phyloP scores from a whole-genome alignment of 2,888 invertebrate genomes.

The Mellilla xanthometata region DNA sequence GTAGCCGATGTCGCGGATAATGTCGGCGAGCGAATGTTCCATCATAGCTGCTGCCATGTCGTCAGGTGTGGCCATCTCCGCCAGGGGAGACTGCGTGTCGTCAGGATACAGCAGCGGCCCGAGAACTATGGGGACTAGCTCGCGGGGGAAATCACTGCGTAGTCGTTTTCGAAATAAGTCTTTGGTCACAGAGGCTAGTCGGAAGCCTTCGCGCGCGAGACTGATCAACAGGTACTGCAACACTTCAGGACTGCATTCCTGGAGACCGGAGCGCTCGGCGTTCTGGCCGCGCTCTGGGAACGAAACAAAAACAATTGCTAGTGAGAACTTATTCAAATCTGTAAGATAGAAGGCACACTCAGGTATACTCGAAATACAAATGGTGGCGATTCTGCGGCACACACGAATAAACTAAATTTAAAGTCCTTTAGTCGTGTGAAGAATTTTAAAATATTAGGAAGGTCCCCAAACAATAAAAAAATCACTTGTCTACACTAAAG shows the following conservation, averaged over 20 bases:
- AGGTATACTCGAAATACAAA: no score
- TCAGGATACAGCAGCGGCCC: constrained; percentile 94
- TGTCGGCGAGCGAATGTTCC: constrained; percentile 92
- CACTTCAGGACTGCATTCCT: constrained; percentile 95
- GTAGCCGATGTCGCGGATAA: constrained; percentile 96
- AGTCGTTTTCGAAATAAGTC: constrained; percentile 91
- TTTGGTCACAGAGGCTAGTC: constrained; percentile 88
- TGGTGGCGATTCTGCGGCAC: no score
- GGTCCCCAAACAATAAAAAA: no score
- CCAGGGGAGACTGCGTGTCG: constrained; percentile 85
- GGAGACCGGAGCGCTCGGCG: constrained; percentile 90
- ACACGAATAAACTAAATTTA: no score
- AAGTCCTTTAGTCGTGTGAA: no score
- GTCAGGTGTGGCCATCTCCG: constrained; percentile 84
- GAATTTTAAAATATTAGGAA: no score
- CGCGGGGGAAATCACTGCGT: constrained; percentile 93
- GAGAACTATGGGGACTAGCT: constrained; percentile 93
- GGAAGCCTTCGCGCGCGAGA: constrained; percentile 83
- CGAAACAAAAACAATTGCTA: constrained; percentile 17
- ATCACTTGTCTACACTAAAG: no score
- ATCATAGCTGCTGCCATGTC: constrained; percentile 84
- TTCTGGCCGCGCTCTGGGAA: constrained; percentile 84
- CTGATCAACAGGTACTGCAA: constrained; percentile 90
- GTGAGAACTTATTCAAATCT: no score
- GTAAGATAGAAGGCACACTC: no score